A percentile compares a stretch with the other conserved stretches of the same genome.
These are phyloP conservation scores for Acleris emargana DNA, from an alignment of 2,888 invertebrate genomes.

Conservation along the genomic window DNA sequence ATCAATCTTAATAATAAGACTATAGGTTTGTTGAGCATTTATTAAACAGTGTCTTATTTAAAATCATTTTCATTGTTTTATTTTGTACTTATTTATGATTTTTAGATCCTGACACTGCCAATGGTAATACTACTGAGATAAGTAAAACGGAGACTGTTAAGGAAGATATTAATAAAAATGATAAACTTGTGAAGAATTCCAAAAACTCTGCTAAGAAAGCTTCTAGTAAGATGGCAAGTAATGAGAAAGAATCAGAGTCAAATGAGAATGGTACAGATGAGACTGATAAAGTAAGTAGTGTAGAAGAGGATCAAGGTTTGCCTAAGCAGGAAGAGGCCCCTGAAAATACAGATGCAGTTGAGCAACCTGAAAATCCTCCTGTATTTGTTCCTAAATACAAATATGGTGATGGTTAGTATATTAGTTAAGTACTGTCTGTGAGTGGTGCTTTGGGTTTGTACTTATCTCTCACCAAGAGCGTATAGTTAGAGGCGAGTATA, in stretches of 20 bases:
- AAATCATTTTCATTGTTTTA: background rate
- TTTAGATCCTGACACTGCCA: slow-evolving; percentile 71
- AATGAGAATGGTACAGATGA: slow-evolving; percentile 78
- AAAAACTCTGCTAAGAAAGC: slow-evolving; percentile 69
- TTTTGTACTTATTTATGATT: slow-evolving; percentile 2
- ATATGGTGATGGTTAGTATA: slow-evolving; percentile 64
- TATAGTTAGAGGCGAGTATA: too few relatives aligned
- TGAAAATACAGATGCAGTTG: slow-evolving; percentile 38
- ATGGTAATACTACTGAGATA: slow-evolving; percentile 68
- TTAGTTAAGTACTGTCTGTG: background rate
- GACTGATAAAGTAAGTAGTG: slow-evolving; percentile 76
- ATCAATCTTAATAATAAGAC: slow-evolving; percentile 72
- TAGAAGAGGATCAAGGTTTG: slow-evolving; percentile 55
- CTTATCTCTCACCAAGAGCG: too few relatives aligned
- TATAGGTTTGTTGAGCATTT: slow-evolving; percentile 59
- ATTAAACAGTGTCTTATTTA: background rate
- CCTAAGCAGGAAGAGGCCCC: slow-evolving; percentile 47
- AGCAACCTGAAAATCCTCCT: slow-evolving; percentile 43
- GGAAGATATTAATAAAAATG: slow-evolving; percentile 76
- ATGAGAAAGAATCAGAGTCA: slow-evolving; percentile 65
- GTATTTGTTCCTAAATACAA: slow-evolving; percentile 75
- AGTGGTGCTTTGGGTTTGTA: too few relatives aligned
- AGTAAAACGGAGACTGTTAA: slow-evolving; percentile 64
- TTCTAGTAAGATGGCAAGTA: slow-evolving; percentile 61
- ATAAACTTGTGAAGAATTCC: slow-evolving; percentile 66